phyloP scores from a whole-genome alignment of 1,140 invertebrate species.

The Apis laboriosa region DNA sequence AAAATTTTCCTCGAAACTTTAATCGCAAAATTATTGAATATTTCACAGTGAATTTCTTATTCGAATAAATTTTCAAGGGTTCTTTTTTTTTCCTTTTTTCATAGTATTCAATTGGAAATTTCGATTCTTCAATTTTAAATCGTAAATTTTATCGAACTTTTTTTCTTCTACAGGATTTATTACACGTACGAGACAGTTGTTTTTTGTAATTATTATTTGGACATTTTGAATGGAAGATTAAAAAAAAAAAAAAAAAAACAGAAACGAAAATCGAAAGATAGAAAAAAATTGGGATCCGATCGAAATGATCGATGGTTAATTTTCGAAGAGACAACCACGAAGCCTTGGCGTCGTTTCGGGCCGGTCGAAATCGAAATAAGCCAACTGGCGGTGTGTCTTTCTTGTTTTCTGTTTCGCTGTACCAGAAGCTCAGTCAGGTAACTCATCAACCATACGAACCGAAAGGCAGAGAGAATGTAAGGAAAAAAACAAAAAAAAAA shows the following conservation, averaged over 20 bases:
- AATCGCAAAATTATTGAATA: too few relatives aligned
- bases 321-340: slow-evolving; percentile 31
- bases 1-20: background rate
- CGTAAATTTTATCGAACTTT: too few relatives aligned
- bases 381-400: slow-evolving; percentile 68
- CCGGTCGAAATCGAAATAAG: slow-evolving; percentile 52
- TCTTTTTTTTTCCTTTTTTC: too few relatives aligned
- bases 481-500: background rate
- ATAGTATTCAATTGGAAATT: background rate
- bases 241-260: too few relatives aligned
- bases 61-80: background rate
- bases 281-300: slow-evolving; percentile 15
- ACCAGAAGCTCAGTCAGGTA: slow-evolving; percentile 80
- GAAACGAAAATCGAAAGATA: too few relatives aligned
- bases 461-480: slow-evolving; percentile 59
- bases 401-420: slow-evolving; percentile 78
- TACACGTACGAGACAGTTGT: too few relatives aligned
- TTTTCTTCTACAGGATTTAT: too few relatives aligned
- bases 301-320: slow-evolving; percentile 25
- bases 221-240: too few relatives aligned
- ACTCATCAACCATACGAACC: slow-evolving; percentile 58
- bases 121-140: background rate
- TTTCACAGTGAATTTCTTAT: background rate
- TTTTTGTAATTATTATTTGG: too few relatives aligned
- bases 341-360: slow-evolving; percentile 52